A percentile compares a stretch with the other conserved stretches of the same genome.
Evolutionary conservation across 2,888 invertebrate genomes (phyloP).

Genomic region (Pocota personata): DNA sequence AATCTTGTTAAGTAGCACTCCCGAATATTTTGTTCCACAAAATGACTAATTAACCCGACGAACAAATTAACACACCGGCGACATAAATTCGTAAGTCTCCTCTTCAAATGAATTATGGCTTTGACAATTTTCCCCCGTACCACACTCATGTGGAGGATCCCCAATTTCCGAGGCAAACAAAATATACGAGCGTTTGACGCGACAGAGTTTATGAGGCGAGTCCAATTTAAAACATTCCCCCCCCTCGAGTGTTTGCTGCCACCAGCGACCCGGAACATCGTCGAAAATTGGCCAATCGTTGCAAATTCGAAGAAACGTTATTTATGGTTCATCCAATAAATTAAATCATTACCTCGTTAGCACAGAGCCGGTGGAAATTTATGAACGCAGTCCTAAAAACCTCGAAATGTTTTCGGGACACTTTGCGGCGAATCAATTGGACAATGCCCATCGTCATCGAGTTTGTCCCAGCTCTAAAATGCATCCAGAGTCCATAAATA

Average conservation of each 20-base stretch:
- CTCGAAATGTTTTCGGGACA: conserved; percentile 23
- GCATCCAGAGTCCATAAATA: conserved; percentile 30
- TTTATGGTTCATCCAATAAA: conserved; percentile 79
- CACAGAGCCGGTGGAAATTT: conserved; percentile 47
- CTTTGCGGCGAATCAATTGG: conserved; percentile 55
- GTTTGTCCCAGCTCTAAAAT: background rate
- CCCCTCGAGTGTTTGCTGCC: background rate
- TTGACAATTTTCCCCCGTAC: conserved; percentile 45
- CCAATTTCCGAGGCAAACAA: conserved; percentile 38
- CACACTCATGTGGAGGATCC: conserved; percentile 30
- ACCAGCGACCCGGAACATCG: conserved; percentile 46
- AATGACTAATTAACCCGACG: conserved; percentile 70
- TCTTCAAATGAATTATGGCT: conserved; percentile 63
- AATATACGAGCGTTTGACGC: conserved; percentile 62
- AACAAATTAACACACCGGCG: conserved; percentile 70
- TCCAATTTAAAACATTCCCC: conserved; percentile 39
- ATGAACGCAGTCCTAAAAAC: conserved; percentile 47
- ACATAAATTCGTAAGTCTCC: conserved; percentile 65
- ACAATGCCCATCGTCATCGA: conserved; percentile 28
- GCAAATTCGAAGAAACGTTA: conserved; percentile 75
- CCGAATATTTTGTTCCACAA: conserved; percentile 60
- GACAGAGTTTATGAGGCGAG: conserved; percentile 36
- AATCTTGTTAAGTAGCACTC: conserved; percentile 31
- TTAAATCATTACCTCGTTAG: conserved; percentile 79
- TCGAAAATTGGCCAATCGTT: conserved; percentile 66